Evolutionary conservation across 2,113 vertebrate genomes (phyloP), one percentile per base, ranked within the genome.

Genomic region (Pseudorasbora parva): DNA sequence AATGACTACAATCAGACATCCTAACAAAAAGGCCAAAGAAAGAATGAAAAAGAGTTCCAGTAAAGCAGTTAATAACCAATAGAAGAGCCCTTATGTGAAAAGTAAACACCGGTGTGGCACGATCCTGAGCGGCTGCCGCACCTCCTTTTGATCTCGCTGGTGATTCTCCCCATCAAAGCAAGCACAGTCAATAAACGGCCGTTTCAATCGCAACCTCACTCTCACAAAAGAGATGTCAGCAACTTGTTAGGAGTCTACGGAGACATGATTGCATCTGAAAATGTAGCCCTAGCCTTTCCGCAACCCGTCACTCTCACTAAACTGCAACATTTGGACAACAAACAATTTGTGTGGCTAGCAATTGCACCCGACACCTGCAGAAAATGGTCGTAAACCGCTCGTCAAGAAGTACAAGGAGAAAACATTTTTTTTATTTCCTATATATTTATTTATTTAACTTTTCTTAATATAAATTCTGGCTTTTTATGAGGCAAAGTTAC

Each of bases 21-120:
- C 84, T 56, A 86, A 84, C 86, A 90, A 90, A 89, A 89, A 86
- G 90, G 57, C 84, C 66, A 80, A 84, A 84, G n/a, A 89, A 90
- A 89, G 89, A 85, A 86, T 83, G 77, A 82, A 82, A 86, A 89
- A 60, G 69, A 59, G 72, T 68, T 74, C 49, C 86, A 85, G 85
- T 87, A 88, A 85, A 87, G 84, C 69, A 69, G 78, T 87, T 87
- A 88, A 88, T 87, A 82, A 84, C 79, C 77, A 87, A 84, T 85
- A 81, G 81, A 87, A 81, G 82, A 74, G 78, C 78, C 68, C 81
- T 83, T 83, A 83, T 85, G 86, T 87, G 88, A 87, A 86, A 86
- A 84, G 88, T 78, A 84, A 83, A 89, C 88, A 86, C 71, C 73
- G 62, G 25, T 74, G 57, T 47, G 66, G 64, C 47, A 74, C 47